Base-by-base conservation (phyloP, 1,140 invertebrate genomes). In the Piezodorus guildinii region DNA sequence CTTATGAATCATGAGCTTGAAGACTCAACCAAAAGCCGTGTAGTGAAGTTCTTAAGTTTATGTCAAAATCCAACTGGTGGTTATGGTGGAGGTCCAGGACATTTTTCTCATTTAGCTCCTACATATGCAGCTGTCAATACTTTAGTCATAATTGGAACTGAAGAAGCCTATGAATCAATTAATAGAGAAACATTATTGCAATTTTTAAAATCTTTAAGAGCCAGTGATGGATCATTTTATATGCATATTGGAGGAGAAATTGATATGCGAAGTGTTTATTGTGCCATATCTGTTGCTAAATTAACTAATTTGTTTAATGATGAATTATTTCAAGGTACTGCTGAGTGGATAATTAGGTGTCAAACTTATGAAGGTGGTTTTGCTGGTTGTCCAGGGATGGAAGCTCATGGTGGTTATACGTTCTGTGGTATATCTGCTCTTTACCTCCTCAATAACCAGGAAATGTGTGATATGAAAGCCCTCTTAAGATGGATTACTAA, bases 311-410 rank as follows among this genome's bases (percentile, higher is more conserved):
- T 93, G 65, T 83, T 83, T 63, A 82, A 82, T 21, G 79, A 84
- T 30, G 81, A 87, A 65, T 75, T 98, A 51, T 94, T 96, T 77
- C 81, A 87, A 68, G 83, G 84, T 49, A 91, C 91, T 8, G 87
- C 88, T 3, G 85, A 94, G 71, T 99, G 94, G 93, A 86, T 98
- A 69, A 78, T 64, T 65, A 85, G 85, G 66, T 98, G 94, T 79
- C 94, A 98, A 75, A 97, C 94, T 0, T 99, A 97, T 78, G 96
- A 99, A 79, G 96, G 96, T 59, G 96, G 96, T 0, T 98, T 99
- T 81, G 88, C 87, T 60, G 95, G 94, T 0, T 85, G 81, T 71
- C 96, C 95, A 19, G 92, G 90, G 15, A 85, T 94, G 81, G 96
- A 99, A 77, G 96, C 96, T 21, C 96, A 99, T 79, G 96, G 96